These are phyloP conservation scores for Pelecanus crispus DNA, from an alignment of 2,113 vertebrate species.

Conservation along the genomic window DNA sequence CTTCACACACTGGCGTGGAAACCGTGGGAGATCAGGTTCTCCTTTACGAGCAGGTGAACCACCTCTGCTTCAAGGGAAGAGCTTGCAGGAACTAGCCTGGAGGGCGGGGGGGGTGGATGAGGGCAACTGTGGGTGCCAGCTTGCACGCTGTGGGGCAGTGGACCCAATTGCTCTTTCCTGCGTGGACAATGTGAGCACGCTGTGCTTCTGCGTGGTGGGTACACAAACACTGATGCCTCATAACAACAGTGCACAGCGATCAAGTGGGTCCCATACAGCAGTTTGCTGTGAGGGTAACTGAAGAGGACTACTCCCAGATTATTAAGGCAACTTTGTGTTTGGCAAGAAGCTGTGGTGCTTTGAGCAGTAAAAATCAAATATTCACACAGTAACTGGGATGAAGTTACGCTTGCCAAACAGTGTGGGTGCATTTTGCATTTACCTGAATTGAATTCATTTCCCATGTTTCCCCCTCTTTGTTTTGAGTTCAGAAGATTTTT, in stretches of 20 bases:
- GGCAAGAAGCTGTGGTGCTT: background rate
- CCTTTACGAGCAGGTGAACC: background rate
- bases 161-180: background rate
- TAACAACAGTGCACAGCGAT: background rate
- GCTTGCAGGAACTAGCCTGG: background rate
- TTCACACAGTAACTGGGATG: rapidly evolving
- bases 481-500: background rate
- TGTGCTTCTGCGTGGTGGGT: background rate
- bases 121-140: background rate
- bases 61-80: background rate
- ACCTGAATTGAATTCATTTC: background rate
- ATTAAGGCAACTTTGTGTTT: background rate
- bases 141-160: background rate
- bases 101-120: background rate
- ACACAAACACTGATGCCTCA: background rate
- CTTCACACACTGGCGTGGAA: background rate
- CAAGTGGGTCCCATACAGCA: background rate
- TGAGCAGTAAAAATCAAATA: background rate
- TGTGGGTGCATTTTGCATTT: background rate
- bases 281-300: background rate
- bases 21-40: rapidly evolving
- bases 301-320: background rate
- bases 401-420: background rate
- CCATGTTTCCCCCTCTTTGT: background rate
- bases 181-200: rapidly evolving